Conservation (phyloP, 2,797 vertebrate species). For the Geotria australis region DNA sequence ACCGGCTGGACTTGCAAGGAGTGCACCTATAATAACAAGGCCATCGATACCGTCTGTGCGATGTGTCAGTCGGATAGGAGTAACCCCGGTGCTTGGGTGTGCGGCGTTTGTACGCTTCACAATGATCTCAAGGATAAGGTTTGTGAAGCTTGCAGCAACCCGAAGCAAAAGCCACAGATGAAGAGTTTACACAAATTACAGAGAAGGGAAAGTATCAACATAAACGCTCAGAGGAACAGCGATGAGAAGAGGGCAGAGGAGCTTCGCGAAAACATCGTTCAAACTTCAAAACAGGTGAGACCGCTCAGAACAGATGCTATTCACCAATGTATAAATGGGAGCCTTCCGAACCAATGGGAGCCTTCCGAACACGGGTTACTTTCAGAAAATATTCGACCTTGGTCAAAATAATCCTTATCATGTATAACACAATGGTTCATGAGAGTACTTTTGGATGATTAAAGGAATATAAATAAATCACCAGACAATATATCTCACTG, state of each 20-base stretch:
- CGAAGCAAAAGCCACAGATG: constrained; percentile 47
- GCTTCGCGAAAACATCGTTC: constrained; percentile 82
- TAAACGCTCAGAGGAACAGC: constrained; percentile 53
- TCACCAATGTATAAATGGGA: too few relatives aligned
- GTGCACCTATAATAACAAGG: constrained; percentile 11
- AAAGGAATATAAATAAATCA: too few relatives aligned
- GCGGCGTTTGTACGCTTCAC: constrained; percentile 68
- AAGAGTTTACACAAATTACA: constrained; percentile 34
- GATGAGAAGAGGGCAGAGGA: constrained; percentile 90
- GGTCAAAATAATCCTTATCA: neutral
- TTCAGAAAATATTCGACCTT: neutral
- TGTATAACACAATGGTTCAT: neutral
- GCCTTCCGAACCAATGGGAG: neutral
- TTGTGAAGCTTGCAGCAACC: constrained; percentile 65
- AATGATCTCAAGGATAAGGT: constrained; percentile 45
- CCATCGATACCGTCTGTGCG: constrained; percentile 4
- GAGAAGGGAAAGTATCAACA: constrained; percentile 68
- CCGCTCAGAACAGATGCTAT: neutral
- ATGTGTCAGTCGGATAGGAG: constrained; percentile 13
- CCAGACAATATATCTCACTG: too few relatives aligned
- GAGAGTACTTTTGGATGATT: too few relatives aligned
- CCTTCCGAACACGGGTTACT: neutral
- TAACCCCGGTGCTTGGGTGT: constrained; percentile 36
- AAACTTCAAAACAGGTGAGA: constrained; percentile 75
- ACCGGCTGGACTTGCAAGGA: constrained; percentile 15